Evolutionary conservation across 1,140 invertebrate species (phyloP), one percentile per base, ranked within the genome.

Genomic region (Diachasmimorpha longicaudata): DNA sequence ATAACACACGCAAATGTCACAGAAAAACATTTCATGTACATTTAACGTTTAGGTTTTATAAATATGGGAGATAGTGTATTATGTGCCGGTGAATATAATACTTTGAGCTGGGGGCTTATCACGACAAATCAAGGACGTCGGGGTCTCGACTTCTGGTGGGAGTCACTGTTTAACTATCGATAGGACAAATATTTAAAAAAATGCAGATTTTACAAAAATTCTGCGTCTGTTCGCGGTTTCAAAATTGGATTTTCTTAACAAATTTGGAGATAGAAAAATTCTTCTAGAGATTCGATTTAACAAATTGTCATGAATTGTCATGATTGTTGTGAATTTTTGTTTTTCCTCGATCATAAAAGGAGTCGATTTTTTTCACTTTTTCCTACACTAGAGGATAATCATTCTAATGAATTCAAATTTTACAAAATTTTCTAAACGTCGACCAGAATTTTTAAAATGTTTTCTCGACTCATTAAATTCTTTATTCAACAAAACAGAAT

Each of bases 21-120:
- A 42, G 39, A 55, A 55, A 55, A 55, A 13, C 2, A 9, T 16
- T 55, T 19, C 19, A 4, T 55, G 48, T 55, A 55, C 48, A 55
- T 19, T 55, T 55, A 42, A 42, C 39, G 39, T 55, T 55, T 55
- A 19, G n/a, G n/a, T 21, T 21, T 55, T 55, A 55, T 55, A 55
- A 55, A 55, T 55, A 55, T 55, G 8, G 48, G 48, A 55, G 48
- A 55, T 55, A 55, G 23, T 25, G 25, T 31, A 14, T 66, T 14
- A 25, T 66, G 23, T 66, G 58, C 25, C 16, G 13, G 58, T 66
- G 58, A 25, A 25, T 66, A 66, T 66, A 66, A 55, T 31, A 66
- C 58, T 66, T 66, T 66, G 58, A 66, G 58, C 58, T 58, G 55
- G 19, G 39, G 13, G 58, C 58, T 66, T 66, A 66, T 66, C 58